Evolutionary conservation across 1,140 invertebrate genomes (phyloP).

Genomic region (Chlorops oryzae): DNA sequence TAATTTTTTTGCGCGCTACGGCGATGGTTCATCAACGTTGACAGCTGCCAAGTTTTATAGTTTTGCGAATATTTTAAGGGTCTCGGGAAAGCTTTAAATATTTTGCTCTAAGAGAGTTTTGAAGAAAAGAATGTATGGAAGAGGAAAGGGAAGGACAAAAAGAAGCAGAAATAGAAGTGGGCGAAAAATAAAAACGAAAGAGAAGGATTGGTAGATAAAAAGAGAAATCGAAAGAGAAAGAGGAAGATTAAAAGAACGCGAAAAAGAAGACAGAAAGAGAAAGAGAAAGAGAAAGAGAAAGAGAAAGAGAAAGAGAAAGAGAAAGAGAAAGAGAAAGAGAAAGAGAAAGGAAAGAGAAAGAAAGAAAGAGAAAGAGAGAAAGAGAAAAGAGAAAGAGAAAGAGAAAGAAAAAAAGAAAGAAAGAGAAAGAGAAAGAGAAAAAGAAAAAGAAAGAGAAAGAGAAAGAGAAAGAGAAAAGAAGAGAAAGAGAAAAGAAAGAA

Average conservation of each 20-base stretch:
- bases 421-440: neutral
- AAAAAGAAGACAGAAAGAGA: neutral
- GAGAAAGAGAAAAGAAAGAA: neutral
- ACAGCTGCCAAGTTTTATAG: too few species aligned
- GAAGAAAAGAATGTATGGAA: neutral
- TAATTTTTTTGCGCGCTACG: too few species aligned
- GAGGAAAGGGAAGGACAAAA: neutral
- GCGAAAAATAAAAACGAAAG: neutral
- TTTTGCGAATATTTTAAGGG: too few species aligned
- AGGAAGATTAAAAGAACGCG: neutral
- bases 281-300: neutral
- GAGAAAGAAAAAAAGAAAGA: neutral
- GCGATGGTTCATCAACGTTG: too few species aligned
- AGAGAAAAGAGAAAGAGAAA: neutral
- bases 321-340: neutral
- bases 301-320: neutral
- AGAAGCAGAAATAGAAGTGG: neutral
- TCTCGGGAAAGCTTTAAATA: too few species aligned
- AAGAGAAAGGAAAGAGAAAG: neutral
- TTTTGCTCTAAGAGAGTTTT: too few species aligned
- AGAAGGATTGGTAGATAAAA: neutral
- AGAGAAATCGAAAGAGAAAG: neutral
- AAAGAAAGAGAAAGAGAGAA: neutral
- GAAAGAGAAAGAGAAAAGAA: neutral
- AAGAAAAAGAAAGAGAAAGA: neutral